Percentiles rank a stretch among this genome's conserved stretches.
phyloP scores from a whole-genome alignment of 2,113 vertebrate species.

The Clarias macrocephalus region DNA sequence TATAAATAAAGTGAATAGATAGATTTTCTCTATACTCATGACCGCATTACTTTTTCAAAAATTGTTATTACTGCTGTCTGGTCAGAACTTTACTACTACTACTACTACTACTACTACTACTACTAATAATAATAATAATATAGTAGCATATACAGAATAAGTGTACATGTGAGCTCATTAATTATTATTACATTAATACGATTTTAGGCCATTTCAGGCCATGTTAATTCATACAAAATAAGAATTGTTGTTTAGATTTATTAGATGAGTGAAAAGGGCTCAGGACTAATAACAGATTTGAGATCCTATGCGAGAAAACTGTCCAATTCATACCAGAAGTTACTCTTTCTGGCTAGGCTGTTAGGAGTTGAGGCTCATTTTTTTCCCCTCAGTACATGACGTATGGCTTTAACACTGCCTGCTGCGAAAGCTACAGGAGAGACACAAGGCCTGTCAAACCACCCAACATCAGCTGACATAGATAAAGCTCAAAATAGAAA shows the following conservation, averaged over 20 bases:
- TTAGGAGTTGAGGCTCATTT: not conserved
- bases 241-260: not conserved
- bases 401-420: slow-evolving; percentile 18
- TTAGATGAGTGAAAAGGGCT: not conserved
- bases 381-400: not conserved
- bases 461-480: slow-evolving; percentile 17
- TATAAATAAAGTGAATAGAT: not conserved
- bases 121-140: not conserved
- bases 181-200: not conserved
- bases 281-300: not conserved
- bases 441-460: slow-evolving; percentile 25
- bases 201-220: not conserved
- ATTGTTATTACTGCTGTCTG: not conserved
- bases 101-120: too few relatives aligned
- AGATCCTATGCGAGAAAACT: not conserved
- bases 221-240: not conserved
- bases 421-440: slow-evolving; percentile 10
- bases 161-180: not conserved
- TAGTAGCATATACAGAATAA: not conserved
- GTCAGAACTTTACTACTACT: not conserved
- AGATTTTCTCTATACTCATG: too few relatives aligned
- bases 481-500: slow-evolving; percentile 38
- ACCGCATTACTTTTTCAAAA: not conserved
- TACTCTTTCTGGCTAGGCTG: not conserved
- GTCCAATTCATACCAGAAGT: not conserved